Evolutionary conservation across 2,113 vertebrate genomes (phyloP).

Genomic region (Eira barbara): DNA sequence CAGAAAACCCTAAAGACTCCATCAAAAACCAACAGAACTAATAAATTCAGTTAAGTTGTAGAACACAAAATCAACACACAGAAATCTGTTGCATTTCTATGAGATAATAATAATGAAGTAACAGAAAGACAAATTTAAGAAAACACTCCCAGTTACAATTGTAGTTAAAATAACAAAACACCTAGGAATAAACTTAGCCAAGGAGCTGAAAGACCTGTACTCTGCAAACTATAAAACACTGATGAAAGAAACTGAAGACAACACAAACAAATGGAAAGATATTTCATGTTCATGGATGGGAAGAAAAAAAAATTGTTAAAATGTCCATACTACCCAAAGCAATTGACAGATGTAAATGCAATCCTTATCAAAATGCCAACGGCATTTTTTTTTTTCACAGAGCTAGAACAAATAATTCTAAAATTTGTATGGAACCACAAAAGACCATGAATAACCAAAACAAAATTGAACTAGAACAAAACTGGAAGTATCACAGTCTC

Average conservation of each 20-base stretch:
- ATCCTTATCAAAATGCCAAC: background rate
- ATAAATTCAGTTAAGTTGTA: background rate
- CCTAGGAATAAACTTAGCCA: background rate
- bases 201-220: background rate
- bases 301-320: background rate
- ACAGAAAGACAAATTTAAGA: background rate
- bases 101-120: background rate
- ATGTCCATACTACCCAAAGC: background rate
- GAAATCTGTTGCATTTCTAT: background rate
- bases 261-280: background rate
- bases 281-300: background rate
- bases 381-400: background rate
- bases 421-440: background rate
- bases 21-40: background rate
- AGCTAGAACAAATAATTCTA: background rate
- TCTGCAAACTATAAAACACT: background rate
- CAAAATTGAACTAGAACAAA: background rate
- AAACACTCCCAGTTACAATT: background rate
- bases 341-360: background rate
- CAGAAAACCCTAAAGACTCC: background rate
- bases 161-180: background rate
- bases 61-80: background rate
- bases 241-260: background rate
- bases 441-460: background rate
- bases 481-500: background rate